These are phyloP conservation scores for Smutsia gigantea DNA, from an alignment of 2,797 vertebrate species.

Conservation along the genomic window DNA sequence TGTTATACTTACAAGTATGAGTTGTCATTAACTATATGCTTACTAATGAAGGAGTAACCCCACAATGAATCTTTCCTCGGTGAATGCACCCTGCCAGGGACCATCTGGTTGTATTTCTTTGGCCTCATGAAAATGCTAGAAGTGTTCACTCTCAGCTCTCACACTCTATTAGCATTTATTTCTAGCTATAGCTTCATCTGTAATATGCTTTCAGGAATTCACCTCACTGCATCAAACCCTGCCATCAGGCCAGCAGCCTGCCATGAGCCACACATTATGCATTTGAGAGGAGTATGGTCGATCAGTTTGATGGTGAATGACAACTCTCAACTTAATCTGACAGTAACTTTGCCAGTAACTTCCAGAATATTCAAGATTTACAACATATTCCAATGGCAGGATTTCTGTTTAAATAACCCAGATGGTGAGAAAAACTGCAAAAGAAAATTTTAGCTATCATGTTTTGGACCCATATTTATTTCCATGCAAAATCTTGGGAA, in stretches of 20 bases:
- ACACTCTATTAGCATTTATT: neutral
- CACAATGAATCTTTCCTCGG: neutral
- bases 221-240: neutral
- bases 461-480: neutral
- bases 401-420: constrained; percentile 1
- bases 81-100: neutral
- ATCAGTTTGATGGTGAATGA: neutral
- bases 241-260: neutral
- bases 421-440: neutral
- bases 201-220: neutral
- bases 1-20: neutral
- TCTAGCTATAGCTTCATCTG: neutral
- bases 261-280: fast-evolving
- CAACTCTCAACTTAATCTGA: neutral
- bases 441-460: neutral
- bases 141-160: neutral
- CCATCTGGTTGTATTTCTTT: neutral
- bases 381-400: neutral
- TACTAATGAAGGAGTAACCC: neutral
- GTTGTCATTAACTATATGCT: neutral
- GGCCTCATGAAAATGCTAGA: neutral
- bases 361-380: neutral
- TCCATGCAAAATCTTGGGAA: neutral
- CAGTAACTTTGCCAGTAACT: neutral
- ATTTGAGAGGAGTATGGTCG: neutral